Evolutionary conservation across 2,888 invertebrate species (phyloP).

Genomic region (Bombylius discolor): DNA sequence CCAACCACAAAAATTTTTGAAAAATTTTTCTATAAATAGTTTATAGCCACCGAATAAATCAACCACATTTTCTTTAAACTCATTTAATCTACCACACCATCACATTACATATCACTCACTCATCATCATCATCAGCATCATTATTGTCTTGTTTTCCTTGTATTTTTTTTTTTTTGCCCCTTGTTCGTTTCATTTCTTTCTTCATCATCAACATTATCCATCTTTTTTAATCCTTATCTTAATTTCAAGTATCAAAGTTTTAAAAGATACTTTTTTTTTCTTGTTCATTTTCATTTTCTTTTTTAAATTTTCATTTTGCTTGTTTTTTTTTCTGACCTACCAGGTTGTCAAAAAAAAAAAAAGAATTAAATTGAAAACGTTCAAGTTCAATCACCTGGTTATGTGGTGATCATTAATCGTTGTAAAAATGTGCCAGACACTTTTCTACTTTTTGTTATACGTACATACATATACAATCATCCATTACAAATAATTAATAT

Average conservation of each 20-base stretch:
- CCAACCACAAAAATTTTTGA: not conserved
- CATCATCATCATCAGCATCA: not conserved
- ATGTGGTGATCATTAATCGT: not conserved
- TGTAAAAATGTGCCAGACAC: not conserved
- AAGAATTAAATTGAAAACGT: not conserved
- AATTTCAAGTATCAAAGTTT: too few relatives aligned
- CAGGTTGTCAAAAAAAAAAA: not conserved
- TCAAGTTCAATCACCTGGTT: constrained; percentile 6
- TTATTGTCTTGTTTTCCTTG: not conserved
- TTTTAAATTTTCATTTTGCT: not conserved
- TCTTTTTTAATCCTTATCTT: too few relatives aligned
- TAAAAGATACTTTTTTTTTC: too few relatives aligned
- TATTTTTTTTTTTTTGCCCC: too few relatives aligned
- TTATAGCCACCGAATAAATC: too few relatives aligned
- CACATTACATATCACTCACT: not conserved
- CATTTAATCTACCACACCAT: not conserved
- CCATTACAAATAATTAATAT: too few relatives aligned
- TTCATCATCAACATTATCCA: too few relatives aligned
- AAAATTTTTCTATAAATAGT: not conserved
- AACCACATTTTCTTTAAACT: not conserved
- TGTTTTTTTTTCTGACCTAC: not conserved
- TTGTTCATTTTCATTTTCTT: not conserved
- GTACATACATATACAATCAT: too few relatives aligned
- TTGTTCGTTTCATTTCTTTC: too few relatives aligned
- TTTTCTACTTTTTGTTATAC: not conserved